Percentiles rank a stretch among this genome's conserved stretches.
Conservation (phyloP, 2,888 invertebrate species). For the Andrena fulva region DNA sequence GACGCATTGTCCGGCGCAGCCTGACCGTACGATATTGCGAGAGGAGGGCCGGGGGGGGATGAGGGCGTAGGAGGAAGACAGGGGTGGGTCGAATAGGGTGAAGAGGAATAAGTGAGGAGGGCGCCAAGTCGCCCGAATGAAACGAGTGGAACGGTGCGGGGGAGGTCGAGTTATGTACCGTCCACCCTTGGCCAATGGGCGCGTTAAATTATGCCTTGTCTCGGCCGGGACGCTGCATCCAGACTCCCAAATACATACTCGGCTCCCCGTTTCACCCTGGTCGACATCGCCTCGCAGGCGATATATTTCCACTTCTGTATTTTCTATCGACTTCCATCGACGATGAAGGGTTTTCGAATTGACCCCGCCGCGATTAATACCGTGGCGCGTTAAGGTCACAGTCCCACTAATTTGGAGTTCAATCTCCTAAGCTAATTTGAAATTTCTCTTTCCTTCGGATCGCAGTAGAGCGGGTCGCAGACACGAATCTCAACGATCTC, state of each 20-base stretch:
- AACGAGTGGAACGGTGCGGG: constrained; percentile 64
- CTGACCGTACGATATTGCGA: constrained; percentile 82
- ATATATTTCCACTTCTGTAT: constrained; percentile 26
- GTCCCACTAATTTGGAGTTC: background rate
- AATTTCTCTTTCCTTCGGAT: too few relatives aligned
- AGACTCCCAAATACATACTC: constrained; percentile 61
- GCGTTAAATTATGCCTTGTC: constrained; percentile 78
- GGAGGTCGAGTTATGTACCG: constrained; percentile 73
- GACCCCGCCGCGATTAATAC: background rate
- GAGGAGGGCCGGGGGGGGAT: constrained; percentile 37
- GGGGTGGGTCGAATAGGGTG: constrained; percentile 70
- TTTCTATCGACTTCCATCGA: background rate
- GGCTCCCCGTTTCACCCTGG: constrained; percentile 32
- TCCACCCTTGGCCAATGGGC: constrained; percentile 73
- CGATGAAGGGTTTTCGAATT: constrained; percentile 2
- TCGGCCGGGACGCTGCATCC: constrained; percentile 67
- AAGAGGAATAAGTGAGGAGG: constrained; percentile 71
- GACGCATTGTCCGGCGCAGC: constrained; percentile 81
- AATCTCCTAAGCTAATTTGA: background rate
- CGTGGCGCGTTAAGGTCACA: background rate
- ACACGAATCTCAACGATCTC: too few relatives aligned
- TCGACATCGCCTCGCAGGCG: background rate
- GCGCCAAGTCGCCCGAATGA: constrained; percentile 72
- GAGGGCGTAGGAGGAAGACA: constrained; percentile 57
- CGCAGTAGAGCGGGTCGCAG: too few relatives aligned